Evolutionary conservation across 2,797 vertebrate genomes (phyloP).

Genomic region (Betta splendens): DNA sequence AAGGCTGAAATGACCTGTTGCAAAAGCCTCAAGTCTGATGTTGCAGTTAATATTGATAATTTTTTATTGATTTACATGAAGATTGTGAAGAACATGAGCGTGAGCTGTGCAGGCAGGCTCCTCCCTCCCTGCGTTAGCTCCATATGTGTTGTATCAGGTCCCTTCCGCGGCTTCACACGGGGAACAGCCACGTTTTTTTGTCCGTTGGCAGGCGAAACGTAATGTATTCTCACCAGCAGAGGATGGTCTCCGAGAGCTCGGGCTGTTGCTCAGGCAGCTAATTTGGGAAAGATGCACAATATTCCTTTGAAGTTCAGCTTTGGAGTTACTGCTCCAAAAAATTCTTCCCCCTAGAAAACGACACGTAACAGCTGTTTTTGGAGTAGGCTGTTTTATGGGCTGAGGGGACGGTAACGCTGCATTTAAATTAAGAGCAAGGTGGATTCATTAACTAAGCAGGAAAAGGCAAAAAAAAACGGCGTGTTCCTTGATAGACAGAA

Average conservation of each 20-base stretch:
- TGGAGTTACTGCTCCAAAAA: slow-evolving; percentile 47
- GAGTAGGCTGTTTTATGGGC: slow-evolving; percentile 46
- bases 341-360: slow-evolving; percentile 33
- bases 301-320: slow-evolving; percentile 71
- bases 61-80: slow-evolving; percentile 28
- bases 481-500: slow-evolving; percentile 12
- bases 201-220: slow-evolving; percentile 56
- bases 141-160: slow-evolving; percentile 41
- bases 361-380: slow-evolving; percentile 42
- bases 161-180: slow-evolving; percentile 45
- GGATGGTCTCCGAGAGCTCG: slow-evolving; percentile 66
- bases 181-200: slow-evolving; percentile 42
- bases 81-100: slow-evolving; percentile 29
- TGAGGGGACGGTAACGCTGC: slow-evolving; percentile 59
- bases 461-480: no score
- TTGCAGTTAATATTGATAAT: slow-evolving; percentile 21
- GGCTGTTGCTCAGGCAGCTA: slow-evolving; percentile 67
- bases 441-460: slow-evolving; percentile 53
- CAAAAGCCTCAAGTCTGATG: slow-evolving; percentile 43
- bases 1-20: slow-evolving; percentile 60
- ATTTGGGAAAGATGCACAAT: slow-evolving; percentile 70
- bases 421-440: slow-evolving; percentile 59
- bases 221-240: slow-evolving; percentile 70
- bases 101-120: slow-evolving; percentile 38
- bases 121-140: slow-evolving; percentile 40